Base-by-base conservation (phyloP, 2,888 invertebrate species). In the Chrysodeixis includens region DNA sequence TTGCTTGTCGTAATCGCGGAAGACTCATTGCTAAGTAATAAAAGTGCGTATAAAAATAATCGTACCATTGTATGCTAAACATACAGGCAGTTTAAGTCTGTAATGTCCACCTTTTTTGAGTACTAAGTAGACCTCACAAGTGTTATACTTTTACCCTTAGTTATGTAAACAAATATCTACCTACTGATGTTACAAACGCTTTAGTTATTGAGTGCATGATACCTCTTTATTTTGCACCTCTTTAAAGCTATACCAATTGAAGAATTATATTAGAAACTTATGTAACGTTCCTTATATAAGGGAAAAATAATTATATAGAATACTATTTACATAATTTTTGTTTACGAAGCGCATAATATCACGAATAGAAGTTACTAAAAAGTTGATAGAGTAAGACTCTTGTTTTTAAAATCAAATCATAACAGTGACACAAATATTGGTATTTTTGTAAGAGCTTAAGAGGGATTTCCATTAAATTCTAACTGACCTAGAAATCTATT, bases 41-140 rank as follows among this genome's bases (percentile, higher is more conserved):
- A 88, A 89, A 86, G 30, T 68, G 75, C 81, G 71, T 80, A 88
- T 89, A 89, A 88, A 89, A 89, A 86, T 88, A 84, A 90, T 89
- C 78, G 84, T 68, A 74, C 87, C 79, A 94, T 94, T 93, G 93
- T 94, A 94, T 94, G 92, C 93, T 86, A 93, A 93, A 81, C 86
- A 69, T 87, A 93, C 89, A 90, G 86, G 88, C 86, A 85, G 72
- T 92, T 90, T 82, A 80, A 78, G 68, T 66, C 82, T 78, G 82
- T 92, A 91, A 91, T 90, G 85, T 87, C 77, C 58, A 78, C 88
- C 88, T 83, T 90, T 80, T 91, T 89, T 84, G 90, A 85, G 87
- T 92, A 91, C 92, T 88, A 91, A 93, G 88, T 90, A 86, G 94
- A 92, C 94, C 93, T 78, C 94, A 93, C 93, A 90, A 82, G 85